These are phyloP conservation scores for Lottia scabra DNA, from an alignment of 2,888 invertebrate genomes.

Conservation along the genomic window DNA sequence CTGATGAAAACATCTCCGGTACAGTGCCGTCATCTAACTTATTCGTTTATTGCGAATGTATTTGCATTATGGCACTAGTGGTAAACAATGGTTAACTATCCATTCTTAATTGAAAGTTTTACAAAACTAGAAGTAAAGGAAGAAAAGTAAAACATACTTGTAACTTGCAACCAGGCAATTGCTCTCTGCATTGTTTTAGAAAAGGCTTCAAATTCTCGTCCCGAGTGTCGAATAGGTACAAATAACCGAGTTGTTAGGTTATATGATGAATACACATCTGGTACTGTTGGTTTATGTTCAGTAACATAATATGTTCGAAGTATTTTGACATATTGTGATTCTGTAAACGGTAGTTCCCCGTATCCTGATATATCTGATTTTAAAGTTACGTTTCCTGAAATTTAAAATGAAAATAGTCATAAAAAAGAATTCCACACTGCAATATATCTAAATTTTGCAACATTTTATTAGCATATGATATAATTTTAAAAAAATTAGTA, in stretches of 20 bases:
- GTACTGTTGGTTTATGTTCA: slow-evolving; percentile 11
- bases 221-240: slow-evolving; percentile 38
- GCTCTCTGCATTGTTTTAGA: slow-evolving; percentile 49
- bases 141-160: slow-evolving; percentile 34
- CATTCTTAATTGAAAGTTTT: no score
- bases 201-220: slow-evolving; percentile 39
- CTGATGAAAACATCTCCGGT: no score
- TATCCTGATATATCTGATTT: slow-evolving; percentile 30
- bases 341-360: slow-evolving; percentile 30
- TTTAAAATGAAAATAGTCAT: no score
- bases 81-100: no score
- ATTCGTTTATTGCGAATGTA: no score
- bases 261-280: slow-evolving; percentile 26
- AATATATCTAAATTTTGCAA: no score
- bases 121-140: no score
- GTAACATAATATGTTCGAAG: slow-evolving; percentile 42
- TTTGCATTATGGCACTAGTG: no score
- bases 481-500: no score
- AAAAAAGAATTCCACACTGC: no score
- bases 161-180: slow-evolving; percentile 42
- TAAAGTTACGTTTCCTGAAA: slow-evolving; percentile 30
- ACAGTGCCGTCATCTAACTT: no score
- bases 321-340: slow-evolving; percentile 43
- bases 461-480: no score
- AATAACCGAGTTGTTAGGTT: slow-evolving; percentile 40